Evolutionary conservation across 2,113 vertebrate genomes (phyloP).

Genomic region (Mungos mungo): DNA sequence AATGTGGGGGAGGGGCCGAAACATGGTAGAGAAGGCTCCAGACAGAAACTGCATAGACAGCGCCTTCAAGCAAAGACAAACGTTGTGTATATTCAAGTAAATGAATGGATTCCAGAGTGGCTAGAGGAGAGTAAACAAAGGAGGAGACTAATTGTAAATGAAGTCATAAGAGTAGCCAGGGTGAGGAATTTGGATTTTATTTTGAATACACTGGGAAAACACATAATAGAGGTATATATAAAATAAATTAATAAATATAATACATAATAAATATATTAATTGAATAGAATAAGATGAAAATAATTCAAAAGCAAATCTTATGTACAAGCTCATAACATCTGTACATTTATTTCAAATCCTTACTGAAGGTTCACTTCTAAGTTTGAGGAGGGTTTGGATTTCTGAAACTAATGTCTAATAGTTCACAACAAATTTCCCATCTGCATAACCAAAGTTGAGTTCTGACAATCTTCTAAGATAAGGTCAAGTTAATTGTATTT

Average conservation of each 20-base stretch:
- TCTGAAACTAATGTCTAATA: conserved; percentile 31
- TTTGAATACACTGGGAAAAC: not conserved
- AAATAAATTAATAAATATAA: not conserved
- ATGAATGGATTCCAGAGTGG: not conserved
- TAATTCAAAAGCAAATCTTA: conserved; percentile 5
- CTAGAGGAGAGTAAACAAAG: not conserved
- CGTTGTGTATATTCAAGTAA: not conserved
- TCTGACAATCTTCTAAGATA: conserved; percentile 47
- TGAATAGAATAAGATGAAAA: not conserved
- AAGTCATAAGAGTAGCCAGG: not conserved
- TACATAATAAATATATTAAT: not conserved
- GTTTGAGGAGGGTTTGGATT: not conserved
- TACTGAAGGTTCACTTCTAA: conserved; percentile 21
- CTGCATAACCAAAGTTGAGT: conserved; percentile 35
- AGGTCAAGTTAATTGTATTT: conserved; percentile 62
- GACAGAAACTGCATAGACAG: not conserved
- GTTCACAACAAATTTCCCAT: conserved; percentile 25
- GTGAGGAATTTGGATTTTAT: not conserved
- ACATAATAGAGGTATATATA: not conserved
- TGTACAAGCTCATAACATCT: not conserved
- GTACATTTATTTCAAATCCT: conserved; percentile 19
- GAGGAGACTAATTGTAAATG: not conserved
- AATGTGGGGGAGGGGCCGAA: not conserved
- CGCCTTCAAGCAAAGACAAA: not conserved
- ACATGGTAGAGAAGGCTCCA: not conserved